A percentile compares a stretch with the other conserved stretches of the same genome.
These are phyloP conservation scores for Pteria penguin DNA, from an alignment of 2,888 invertebrate species.

Conservation along the genomic window DNA sequence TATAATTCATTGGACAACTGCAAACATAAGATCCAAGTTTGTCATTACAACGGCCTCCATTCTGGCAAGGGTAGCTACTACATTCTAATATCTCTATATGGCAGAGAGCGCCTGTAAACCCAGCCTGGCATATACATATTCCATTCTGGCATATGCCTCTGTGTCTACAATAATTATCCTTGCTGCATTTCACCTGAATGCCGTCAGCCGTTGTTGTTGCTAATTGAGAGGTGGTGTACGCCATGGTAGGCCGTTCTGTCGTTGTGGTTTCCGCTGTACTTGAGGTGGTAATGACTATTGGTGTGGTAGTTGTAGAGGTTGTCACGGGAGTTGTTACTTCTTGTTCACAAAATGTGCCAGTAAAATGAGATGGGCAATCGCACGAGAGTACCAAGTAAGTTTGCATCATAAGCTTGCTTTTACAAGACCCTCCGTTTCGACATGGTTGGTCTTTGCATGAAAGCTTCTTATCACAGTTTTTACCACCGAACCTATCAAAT, in stretches of 20 bases:
- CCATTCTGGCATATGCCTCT: constrained; percentile 18
- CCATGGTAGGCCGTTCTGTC: neutral
- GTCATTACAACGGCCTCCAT: constrained; percentile 55
- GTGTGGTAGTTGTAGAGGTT: neutral
- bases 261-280: neutral
- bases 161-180: constrained; percentile 13
- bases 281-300: neutral
- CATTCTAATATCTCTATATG: constrained; percentile 41
- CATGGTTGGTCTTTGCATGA: constrained; percentile 16
- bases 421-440: neutral
- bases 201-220: neutral
- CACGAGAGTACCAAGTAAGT: constrained; percentile 27
- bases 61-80: constrained; percentile 56
- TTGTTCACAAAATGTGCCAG: constrained; percentile 21
- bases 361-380: constrained; percentile 41
- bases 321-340: neutral
- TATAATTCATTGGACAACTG: constrained; percentile 47
- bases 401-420: neutral
- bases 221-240: neutral
- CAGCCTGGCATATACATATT: constrained; percentile 5
- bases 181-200: constrained; percentile 9
- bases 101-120: constrained; percentile 13
- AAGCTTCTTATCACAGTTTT: constrained; percentile 12
- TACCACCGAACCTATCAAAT: no score
- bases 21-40: constrained; percentile 51